A percentile compares a stretch with the other conserved stretches of the same genome.
phyloP scores from a whole-genome alignment of 2,888 invertebrate genomes.

The Pristionchus arcanus region DNA sequence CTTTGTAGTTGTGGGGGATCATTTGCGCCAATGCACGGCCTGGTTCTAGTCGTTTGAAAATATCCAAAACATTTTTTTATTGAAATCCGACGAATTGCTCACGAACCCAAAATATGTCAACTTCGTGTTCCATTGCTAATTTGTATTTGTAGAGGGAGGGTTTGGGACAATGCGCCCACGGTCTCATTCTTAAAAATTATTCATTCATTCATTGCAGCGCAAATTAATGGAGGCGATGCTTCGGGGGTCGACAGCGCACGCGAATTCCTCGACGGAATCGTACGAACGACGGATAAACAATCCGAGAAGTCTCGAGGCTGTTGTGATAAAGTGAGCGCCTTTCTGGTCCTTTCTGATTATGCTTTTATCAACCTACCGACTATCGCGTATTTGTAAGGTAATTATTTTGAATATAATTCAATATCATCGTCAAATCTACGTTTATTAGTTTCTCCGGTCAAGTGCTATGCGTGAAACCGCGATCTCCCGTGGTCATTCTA shows the following conservation, averaged over 20 bases:
- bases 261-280: not conserved
- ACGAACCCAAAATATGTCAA: not conserved
- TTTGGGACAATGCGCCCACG: not conserved
- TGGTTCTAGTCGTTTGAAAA: no score
- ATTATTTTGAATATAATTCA: no score
- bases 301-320: constrained; percentile 19
- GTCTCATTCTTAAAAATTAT: not conserved
- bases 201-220: not conserved
- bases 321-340: not conserved
- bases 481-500: no score
- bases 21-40: not conserved
- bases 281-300: constrained; percentile 35
- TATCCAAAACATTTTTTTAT: no score
- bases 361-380: not conserved
- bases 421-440: no score
- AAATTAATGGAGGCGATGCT: constrained; percentile 32
- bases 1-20: not conserved
- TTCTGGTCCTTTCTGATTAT: not conserved
- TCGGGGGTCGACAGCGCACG: constrained; percentile 12
- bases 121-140: not conserved
- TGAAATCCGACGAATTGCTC: no score
- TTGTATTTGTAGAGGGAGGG: not conserved
- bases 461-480: not conserved
- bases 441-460: no score
- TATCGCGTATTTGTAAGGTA: no score